Evolutionary conservation across 1,140 invertebrate species (phyloP).

Genomic region (Conus betulinus): DNA sequence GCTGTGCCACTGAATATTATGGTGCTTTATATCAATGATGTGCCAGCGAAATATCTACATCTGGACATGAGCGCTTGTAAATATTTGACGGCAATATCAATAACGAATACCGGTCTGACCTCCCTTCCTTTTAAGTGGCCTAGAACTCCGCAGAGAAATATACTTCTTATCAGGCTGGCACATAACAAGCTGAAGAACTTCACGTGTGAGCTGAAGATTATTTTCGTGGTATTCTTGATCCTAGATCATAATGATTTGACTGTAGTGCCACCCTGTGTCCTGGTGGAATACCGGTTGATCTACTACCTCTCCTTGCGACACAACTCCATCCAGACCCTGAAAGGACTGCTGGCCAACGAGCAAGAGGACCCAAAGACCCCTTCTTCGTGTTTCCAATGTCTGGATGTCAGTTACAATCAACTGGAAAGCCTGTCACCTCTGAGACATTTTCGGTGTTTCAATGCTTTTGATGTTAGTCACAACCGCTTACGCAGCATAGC

Average conservation of each 20-base stretch:
- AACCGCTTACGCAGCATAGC: slow-evolving; percentile 28
- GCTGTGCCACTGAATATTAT: slow-evolving; percentile 38
- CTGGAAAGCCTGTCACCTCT: slow-evolving; percentile 18
- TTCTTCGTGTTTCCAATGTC: neutral
- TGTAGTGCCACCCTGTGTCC: slow-evolving; percentile 27
- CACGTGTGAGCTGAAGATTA: slow-evolving; percentile 21
- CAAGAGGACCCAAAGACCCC: neutral
- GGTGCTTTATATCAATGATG: slow-evolving; percentile 29
- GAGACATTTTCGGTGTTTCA: neutral
- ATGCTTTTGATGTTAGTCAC: slow-evolving; percentile 37
- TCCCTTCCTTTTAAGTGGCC: slow-evolving; percentile 17
- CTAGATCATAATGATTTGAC: slow-evolving; percentile 39
- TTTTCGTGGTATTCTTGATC: neutral
- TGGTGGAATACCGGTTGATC: neutral
- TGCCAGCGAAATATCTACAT: neutral
- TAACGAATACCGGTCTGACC: neutral
- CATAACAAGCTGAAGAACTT: slow-evolving; percentile 27
- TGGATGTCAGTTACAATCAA: slow-evolving; percentile 42
- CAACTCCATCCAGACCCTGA: slow-evolving; percentile 31
- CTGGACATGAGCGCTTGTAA: slow-evolving; percentile 34
- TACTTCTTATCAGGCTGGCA: neutral
- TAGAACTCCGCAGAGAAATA: neutral
- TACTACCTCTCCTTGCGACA: slow-evolving; percentile 34
- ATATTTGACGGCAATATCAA: slow-evolving; percentile 17
- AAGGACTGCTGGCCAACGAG: neutral